phyloP scores from a whole-genome alignment of 2,888 invertebrate genomes.

The Acanthoscelides obtectus region DNA sequence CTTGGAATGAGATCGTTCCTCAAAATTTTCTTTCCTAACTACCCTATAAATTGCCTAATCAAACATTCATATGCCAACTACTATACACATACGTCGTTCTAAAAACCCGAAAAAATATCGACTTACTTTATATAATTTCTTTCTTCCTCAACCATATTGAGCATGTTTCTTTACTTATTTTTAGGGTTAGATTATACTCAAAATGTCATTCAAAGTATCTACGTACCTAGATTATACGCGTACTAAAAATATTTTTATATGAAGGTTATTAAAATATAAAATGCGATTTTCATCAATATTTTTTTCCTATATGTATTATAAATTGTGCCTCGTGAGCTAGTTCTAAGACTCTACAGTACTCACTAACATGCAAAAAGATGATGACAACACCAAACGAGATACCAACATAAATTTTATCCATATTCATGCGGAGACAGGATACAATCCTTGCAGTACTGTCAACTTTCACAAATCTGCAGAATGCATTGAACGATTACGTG shows the following conservation, averaged over 20 bases:
- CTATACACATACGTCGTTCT: slow-evolving; percentile 29
- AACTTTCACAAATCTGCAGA: background rate
- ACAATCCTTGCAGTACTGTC: background rate
- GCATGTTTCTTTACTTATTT: slow-evolving; percentile 29
- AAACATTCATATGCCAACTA: slow-evolving; percentile 24
- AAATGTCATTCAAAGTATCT: slow-evolving; percentile 39
- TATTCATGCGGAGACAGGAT: background rate
- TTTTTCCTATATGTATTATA: slow-evolving; percentile 31
- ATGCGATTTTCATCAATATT: slow-evolving; percentile 38
- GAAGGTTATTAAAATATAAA: slow-evolving; percentile 45
- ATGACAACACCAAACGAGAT: slow-evolving; percentile 2
- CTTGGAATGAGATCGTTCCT: slow-evolving; percentile 4
- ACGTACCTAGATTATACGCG: slow-evolving; percentile 40
- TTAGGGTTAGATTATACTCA: slow-evolving; percentile 25
- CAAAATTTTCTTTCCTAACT: slow-evolving; percentile 21
- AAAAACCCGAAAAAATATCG: slow-evolving; percentile 35
- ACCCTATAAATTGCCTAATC: slow-evolving; percentile 31
- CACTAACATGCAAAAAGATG: slow-evolving; percentile 39
- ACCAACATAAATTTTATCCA: background rate
- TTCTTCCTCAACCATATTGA: slow-evolving; percentile 32
- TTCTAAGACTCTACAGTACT: slow-evolving; percentile 43
- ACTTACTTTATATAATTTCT: background rate
- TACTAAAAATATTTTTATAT: slow-evolving; percentile 46
- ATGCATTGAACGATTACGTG: background rate
- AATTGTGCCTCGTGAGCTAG: slow-evolving; percentile 45